Percentiles rank a stretch among this genome's conserved stretches.
Conservation (phyloP, 2,797 vertebrate genomes). For the Cyprinodon diabolis region DNA sequence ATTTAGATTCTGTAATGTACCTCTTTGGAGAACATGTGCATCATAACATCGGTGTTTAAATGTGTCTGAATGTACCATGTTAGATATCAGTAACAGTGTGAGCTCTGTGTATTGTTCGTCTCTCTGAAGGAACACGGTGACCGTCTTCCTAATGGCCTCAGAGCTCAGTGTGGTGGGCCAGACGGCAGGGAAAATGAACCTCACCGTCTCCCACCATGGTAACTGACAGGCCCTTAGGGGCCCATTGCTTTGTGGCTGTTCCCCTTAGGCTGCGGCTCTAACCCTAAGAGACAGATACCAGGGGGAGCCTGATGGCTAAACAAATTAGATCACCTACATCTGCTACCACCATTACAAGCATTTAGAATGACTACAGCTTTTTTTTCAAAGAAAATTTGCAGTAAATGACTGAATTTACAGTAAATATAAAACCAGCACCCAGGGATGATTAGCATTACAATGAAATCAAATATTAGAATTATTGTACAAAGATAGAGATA, state of each 20-base stretch:
- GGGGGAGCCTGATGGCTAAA: slow-evolving; percentile 52
- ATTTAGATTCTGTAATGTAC: slow-evolving; percentile 16
- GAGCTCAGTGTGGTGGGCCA: slow-evolving; percentile 27
- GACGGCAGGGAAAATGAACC: slow-evolving; percentile 38
- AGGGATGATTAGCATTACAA: neutral
- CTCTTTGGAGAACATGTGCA: slow-evolving; percentile 26
- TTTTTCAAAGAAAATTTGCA: neutral
- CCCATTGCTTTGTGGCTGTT: slow-evolving; percentile 35
- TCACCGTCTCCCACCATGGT: slow-evolving; percentile 46
- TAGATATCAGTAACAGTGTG: slow-evolving; percentile 34
- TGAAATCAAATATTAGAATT: neutral
- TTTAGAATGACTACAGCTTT: slow-evolving; percentile 8
- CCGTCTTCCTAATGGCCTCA: slow-evolving; percentile 42
- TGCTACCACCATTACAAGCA: slow-evolving; percentile 22
- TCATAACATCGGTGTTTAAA: neutral
- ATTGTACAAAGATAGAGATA: neutral
- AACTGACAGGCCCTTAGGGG: slow-evolving; percentile 52
- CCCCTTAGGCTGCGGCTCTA: slow-evolving; percentile 32
- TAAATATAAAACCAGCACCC: neutral
- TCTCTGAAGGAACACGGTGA: slow-evolving; percentile 39
- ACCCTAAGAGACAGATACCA: slow-evolving; percentile 39
- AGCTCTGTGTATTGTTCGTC: slow-evolving; percentile 51
- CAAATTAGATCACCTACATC: slow-evolving; percentile 64
- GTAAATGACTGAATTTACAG: too few relatives aligned
- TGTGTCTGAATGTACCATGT: slow-evolving; percentile 4